Percentiles rank a stretch among this genome's conserved stretches.
phyloP scores from a whole-genome alignment of 2,113 vertebrate species.

The Sturnira hondurensis region DNA sequence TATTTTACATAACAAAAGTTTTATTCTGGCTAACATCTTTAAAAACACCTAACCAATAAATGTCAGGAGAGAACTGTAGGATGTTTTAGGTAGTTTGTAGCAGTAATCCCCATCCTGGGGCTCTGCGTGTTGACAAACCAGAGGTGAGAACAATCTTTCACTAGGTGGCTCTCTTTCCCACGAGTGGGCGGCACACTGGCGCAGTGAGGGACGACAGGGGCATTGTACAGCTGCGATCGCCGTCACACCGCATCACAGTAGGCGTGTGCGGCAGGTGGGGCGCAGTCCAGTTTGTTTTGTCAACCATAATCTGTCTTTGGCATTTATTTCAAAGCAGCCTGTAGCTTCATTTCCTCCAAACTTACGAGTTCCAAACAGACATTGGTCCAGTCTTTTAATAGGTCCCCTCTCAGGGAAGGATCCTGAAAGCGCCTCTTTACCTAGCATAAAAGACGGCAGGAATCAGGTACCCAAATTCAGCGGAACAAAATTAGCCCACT shows the following conservation, averaged over 20 bases:
- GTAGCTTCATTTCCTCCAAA: conserved; percentile 35
- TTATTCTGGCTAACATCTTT: conserved; percentile 16
- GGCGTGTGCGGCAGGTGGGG: neutral
- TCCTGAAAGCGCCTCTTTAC: neutral
- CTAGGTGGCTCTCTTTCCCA: conserved; percentile 64
- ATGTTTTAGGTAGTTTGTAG: neutral
- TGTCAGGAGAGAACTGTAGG: neutral
- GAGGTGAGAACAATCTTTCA: conserved; percentile 3
- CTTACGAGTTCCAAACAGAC: neutral
- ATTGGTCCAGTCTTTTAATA: neutral
- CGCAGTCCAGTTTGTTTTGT: neutral
- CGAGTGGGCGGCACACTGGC: neutral
- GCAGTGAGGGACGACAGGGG: neutral
- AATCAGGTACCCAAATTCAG: neutral
- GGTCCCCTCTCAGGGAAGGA: neutral
- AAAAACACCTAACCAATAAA: neutral
- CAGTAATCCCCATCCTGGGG: neutral
- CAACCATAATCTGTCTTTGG: neutral
- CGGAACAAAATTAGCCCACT: neutral
- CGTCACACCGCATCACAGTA: neutral
- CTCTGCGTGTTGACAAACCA: neutral
- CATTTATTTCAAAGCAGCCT: neutral
- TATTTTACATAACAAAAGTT: neutral
- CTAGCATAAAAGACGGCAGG: neutral
- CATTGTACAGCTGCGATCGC: neutral